Evolutionary conservation across 64 coral and sea anemone genomes (phyloP), one percentile per base, ranked within the genome.

Genomic region (Stichodactyla helianthus): DNA sequence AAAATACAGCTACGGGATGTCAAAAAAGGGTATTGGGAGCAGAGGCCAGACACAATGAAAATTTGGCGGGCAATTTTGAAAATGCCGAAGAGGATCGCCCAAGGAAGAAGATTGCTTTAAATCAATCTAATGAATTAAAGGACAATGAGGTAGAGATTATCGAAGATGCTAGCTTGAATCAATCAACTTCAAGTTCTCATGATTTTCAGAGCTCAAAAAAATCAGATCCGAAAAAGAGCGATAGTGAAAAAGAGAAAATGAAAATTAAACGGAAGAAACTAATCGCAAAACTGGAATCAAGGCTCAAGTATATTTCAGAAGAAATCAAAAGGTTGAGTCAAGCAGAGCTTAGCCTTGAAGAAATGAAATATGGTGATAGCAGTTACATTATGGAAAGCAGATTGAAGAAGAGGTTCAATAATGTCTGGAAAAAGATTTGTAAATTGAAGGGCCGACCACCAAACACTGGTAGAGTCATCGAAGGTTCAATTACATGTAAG

Each of bases 361-460:
- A 99, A 86, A 99, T 99, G 97, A 82, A 95, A 11, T 83, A 86
- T 50, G 62, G 54, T 19, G 88, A 95, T 25, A 99, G 97, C 53
- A 93, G 87, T 6, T 99, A 99, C 51, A 95, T 99, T 82, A 88
- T 95, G 79, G 93, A 99, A 68, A 83, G 82, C 77, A 82, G 88
- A 19, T 27, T 99, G 28, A 95, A 99, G 55, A 88, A 95, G 11
- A 76, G 87, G 26, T 99, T 94, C 55, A 92, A 99, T 61, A 64
- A n/a, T 85, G 95, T 90, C 59, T 99, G 93, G 93, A 86, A 90
- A 68, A 93, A 99, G 61, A 87, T 99, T 50, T 99, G 97, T 26
- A 93, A 74, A 83, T 56, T 99, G 12, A 84, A 88, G 53, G 93
- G 93, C 53, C 80, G 91, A 18, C 88, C 90, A 1, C 60, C 97